phyloP scores from a whole-genome alignment of 2,888 invertebrate species.

The Ceratothoa steindachneri region DNA sequence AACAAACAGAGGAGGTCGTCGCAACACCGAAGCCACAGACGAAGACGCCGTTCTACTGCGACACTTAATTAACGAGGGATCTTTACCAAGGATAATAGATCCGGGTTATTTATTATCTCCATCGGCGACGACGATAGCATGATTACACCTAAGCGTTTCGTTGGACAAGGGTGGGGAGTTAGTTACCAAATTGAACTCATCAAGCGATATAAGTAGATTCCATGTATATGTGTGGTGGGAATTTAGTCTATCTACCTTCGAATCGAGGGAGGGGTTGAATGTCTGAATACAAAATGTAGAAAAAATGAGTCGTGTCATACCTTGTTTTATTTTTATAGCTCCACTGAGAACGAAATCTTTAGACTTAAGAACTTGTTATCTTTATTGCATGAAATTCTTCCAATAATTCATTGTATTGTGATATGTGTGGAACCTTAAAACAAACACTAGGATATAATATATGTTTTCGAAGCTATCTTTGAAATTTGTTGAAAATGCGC shows the following conservation, averaged over 20 bases:
- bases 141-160: too few relatives aligned
- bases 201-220: too few relatives aligned
- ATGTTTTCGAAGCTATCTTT: background rate
- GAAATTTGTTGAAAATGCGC: background rate
- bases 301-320: background rate
- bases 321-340: background rate
- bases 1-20: background rate
- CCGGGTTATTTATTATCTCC: too few relatives aligned
- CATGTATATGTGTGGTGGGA: too few relatives aligned
- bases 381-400: background rate
- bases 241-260: too few relatives aligned
- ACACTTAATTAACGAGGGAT: background rate
- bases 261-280: too few relatives aligned
- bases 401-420: background rate
- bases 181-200: too few relatives aligned
- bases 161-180: too few relatives aligned
- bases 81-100: too few relatives aligned
- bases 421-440: background rate
- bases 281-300: too few relatives aligned
- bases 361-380: background rate
- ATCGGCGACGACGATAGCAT: too few relatives aligned
- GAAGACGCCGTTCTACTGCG: background rate
- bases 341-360: background rate
- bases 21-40: conserved; percentile 1
- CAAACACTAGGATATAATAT: background rate